Conservation (phyloP, 2,113 vertebrate species). For the Platanista minor region DNA sequence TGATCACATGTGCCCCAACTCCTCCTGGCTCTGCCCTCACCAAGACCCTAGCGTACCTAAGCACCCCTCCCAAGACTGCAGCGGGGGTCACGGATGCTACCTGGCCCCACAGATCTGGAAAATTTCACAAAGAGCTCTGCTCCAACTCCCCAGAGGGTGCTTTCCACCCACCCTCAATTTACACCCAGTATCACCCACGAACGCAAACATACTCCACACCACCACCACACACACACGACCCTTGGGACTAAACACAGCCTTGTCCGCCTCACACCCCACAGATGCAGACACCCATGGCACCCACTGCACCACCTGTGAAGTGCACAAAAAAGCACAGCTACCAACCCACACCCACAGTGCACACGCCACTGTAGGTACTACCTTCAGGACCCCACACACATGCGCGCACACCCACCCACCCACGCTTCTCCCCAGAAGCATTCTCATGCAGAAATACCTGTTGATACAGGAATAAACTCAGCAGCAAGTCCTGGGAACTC, state of each 20-base stretch:
- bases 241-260: not conserved
- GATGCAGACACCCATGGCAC: not conserved
- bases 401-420: not conserved
- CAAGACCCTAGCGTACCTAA: not conserved
- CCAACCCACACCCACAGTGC: not conserved
- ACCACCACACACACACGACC: not conserved
- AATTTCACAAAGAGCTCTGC: not conserved
- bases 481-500: not conserved
- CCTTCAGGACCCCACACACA: not conserved
- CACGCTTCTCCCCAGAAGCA: not conserved
- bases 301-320: not conserved
- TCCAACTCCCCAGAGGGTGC: not conserved
- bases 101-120: not conserved
- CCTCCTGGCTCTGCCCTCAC: not conserved
- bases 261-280: not conserved
- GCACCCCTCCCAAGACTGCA: not conserved
- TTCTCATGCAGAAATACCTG: not conserved
- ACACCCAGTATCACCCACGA: not conserved
- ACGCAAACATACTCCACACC: not conserved
- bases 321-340: not conserved
- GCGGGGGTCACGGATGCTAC: not conserved
- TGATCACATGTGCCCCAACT: not conserved
- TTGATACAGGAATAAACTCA: not conserved
- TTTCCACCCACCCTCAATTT: not conserved
- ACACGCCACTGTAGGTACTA: not conserved